Percentiles rank a stretch among this genome's conserved stretches.
Evolutionary conservation across 2,888 invertebrate species (phyloP).

Genomic region (Tipula vernalis): DNA sequence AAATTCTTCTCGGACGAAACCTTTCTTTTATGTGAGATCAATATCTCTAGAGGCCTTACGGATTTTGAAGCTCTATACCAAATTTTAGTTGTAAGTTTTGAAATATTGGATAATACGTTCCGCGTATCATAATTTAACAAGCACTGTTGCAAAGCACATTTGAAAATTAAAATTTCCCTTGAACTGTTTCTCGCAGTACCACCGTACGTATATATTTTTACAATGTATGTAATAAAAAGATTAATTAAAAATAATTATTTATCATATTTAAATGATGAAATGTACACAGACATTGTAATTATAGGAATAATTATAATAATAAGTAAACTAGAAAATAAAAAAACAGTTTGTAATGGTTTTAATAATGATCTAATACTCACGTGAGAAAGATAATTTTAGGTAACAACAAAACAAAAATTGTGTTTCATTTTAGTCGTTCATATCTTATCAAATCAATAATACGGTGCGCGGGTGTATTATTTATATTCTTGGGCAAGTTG

Average conservation of each 20-base stretch:
- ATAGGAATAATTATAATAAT: not conserved
- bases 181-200: not conserved
- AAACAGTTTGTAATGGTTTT: not conserved
- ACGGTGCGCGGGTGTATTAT: not conserved
- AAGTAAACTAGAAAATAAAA: not conserved
- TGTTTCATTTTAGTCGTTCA: not conserved
- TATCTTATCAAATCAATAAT: not conserved
- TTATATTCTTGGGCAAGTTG: not conserved
- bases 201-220: not conserved
- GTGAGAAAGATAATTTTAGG: not conserved
- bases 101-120: no score
- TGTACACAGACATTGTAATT: not conserved
- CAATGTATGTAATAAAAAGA: not conserved
- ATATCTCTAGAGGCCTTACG: no score
- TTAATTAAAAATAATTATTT: not conserved
- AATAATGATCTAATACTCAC: not conserved
- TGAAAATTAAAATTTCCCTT: not conserved
- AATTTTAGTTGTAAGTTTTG: no score
- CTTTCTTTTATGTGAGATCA: no score
- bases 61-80: no score
- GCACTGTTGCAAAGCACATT: no score
- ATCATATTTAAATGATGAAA: not conserved
- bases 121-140: no score
- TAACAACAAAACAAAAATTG: not conserved
- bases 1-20: no score